Conservation (phyloP, 2,113 vertebrate species). For the Gila orcuttii region DNA sequence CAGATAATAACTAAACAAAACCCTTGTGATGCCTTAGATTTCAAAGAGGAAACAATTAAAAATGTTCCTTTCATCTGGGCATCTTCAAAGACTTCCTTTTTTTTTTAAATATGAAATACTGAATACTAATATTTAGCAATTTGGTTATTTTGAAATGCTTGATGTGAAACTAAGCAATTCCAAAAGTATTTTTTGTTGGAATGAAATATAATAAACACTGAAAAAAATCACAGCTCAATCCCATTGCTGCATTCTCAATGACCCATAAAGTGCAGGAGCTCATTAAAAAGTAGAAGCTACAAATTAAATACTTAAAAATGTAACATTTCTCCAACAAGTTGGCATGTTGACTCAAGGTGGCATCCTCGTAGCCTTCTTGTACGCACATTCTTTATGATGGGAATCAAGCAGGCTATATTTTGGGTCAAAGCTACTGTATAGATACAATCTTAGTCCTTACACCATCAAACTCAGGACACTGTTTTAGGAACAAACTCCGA, state of each 20-base stretch:
- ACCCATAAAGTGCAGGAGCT: conserved; percentile 46
- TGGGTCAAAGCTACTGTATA: background rate
- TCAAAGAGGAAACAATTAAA: background rate
- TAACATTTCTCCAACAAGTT: background rate
- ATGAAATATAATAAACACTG: background rate
- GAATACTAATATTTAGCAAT: background rate
- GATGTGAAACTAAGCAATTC: background rate
- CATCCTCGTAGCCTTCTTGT: background rate
- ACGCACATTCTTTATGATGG: background rate
- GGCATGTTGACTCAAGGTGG: background rate
- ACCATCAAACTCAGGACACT: background rate
- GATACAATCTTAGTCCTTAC: background rate
- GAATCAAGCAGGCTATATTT: conserved; percentile 10
- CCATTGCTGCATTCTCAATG: background rate
- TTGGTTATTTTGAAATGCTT: background rate
- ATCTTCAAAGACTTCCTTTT: background rate
- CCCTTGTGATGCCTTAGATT: background rate
- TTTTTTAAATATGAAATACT: background rate
- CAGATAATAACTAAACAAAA: conserved; percentile 22
- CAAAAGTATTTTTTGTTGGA: background rate
- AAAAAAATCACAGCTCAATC: background rate
- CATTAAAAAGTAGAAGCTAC: background rate
- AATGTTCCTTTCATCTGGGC: background rate
- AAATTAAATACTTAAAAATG: background rate
- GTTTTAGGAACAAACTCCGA: background rate